Conservation (phyloP, 2,888 invertebrate species). For the Tenodera sinensis region DNA sequence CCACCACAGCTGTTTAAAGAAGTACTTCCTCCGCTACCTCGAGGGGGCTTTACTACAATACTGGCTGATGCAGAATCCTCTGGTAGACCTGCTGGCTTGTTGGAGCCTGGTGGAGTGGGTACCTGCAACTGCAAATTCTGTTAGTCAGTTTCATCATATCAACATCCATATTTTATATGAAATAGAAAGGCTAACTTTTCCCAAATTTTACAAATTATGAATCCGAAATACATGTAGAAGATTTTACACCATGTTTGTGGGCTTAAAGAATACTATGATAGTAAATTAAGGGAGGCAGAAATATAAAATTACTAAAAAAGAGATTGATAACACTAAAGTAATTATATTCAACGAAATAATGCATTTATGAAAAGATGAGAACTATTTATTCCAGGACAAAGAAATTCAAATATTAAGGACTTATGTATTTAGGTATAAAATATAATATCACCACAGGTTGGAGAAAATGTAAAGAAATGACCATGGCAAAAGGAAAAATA, state of each 20-base stretch:
- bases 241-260: no score
- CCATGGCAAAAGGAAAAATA: background rate
- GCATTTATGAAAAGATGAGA: background rate
- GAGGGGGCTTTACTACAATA: slow-evolving; percentile 39
- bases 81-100: slow-evolving; percentile 59
- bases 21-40: slow-evolving; percentile 36
- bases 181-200: background rate
- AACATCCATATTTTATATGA: background rate
- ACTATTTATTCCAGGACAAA: background rate
- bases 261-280: no score
- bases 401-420: background rate
- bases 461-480: background rate
- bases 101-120: slow-evolving; percentile 87
- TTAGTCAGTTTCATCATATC: background rate
- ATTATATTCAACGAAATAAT: no score
- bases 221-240: no score
- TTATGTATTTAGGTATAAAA: background rate
- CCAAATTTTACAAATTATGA: no score
- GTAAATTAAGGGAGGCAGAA: no score
- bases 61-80: slow-evolving; percentile 42
- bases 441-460: background rate
- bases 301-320: no score
- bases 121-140: slow-evolving; percentile 43
- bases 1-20: slow-evolving; percentile 37
- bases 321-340: no score